Evolutionary conservation across 2,888 invertebrate species (phyloP), one percentile per base, ranked within the genome.

Genomic region (Meiosimyza platycephala): DNA sequence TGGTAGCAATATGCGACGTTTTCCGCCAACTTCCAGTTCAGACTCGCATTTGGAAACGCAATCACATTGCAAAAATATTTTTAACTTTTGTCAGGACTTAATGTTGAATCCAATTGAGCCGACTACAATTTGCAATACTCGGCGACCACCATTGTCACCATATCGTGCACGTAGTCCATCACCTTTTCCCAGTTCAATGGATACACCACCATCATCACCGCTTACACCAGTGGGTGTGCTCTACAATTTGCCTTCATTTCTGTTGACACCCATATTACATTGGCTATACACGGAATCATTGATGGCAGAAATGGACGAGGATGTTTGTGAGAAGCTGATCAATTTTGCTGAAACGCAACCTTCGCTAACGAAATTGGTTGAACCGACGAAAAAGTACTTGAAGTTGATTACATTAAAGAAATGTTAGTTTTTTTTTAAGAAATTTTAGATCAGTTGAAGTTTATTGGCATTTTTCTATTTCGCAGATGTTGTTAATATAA

Each of bases 221-320:
- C 73, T 85, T 7, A 85, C 87, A 16, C 88, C 89, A 5, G 87
- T 90, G 1, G 88, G 90, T 3, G 89, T 91, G 1, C 88, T 92
- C 54, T 87, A 88, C 72, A 89, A 90, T 73, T 84, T 92, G 62
- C 89, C 90, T 1, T 90, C 90, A 76, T 90, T 90, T 79, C 90
- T 92, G n/a, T 80, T 92, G 55, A 88, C 89, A 65, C 90, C 90
- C 11, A 89, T 91, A 33, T 83, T 92, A 28, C 90, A 92, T 83
- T 92, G 89, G 85, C 84, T 92, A 47, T 92, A 92, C 80, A 89
- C 91, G 1, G 91, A 92, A 82, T 90, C 91, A 78, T 85, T 92
- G 79, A 90, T 92, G 50, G 85, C 88, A 22, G 89, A 89, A 71
- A 84, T 92, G 78, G 89, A 89, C 15, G 91, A 91, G 81, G 88